Percentiles rank a stretch among this genome's conserved stretches.
These are phyloP conservation scores for Eulemur macaco DNA, from an alignment of 2,113 vertebrate genomes.

Conservation along the genomic window DNA sequence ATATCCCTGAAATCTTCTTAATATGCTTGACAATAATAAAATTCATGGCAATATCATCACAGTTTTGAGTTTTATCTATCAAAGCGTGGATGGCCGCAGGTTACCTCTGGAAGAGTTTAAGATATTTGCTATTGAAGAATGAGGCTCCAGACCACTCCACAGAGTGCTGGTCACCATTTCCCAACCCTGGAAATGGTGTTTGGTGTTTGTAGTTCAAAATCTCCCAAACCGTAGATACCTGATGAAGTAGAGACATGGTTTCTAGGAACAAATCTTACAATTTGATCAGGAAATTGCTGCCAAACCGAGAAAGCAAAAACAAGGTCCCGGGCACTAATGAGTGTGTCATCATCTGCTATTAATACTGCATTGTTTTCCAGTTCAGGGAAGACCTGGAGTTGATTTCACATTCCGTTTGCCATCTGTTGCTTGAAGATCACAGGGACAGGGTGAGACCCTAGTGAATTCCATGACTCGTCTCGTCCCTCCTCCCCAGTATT, in stretches of 20 bases:
- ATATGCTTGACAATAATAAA: conserved; percentile 88
- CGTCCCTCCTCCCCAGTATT: conserved; percentile 91
- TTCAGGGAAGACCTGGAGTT: conserved; percentile 92
- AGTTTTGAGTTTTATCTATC: conserved; percentile 95
- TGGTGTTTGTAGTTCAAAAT: conserved; percentile 92
- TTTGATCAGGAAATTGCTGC: conserved; percentile 98
- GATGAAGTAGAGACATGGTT: conserved; percentile 91
- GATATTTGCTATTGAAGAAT: conserved; percentile 91
- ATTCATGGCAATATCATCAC: conserved; percentile 96
- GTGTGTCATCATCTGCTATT: conserved; percentile 95
- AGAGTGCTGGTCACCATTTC: conserved; percentile 93
- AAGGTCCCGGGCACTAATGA: conserved; percentile 94
- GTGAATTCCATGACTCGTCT: conserved; percentile 88
- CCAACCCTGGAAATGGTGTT: conserved; percentile 65
- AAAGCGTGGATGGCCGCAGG: conserved; percentile 87
- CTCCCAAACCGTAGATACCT: conserved; percentile 92
- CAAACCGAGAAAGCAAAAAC: conserved; percentile 95
- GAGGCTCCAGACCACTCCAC: conserved; percentile 94
- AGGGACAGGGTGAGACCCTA: conserved; percentile 93
- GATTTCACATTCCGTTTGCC: conserved; percentile 92
- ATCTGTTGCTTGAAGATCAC: conserved; percentile 93
- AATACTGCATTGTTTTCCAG: conserved; percentile 92
- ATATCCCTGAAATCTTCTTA: conserved; percentile 89
- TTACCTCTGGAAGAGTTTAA: conserved; percentile 92
- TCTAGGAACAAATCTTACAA: conserved; percentile 96